Percentiles rank a stretch among this genome's conserved stretches.
Conservation (phyloP, 2,797 vertebrate genomes). For the Chaunax sp. region DNA sequence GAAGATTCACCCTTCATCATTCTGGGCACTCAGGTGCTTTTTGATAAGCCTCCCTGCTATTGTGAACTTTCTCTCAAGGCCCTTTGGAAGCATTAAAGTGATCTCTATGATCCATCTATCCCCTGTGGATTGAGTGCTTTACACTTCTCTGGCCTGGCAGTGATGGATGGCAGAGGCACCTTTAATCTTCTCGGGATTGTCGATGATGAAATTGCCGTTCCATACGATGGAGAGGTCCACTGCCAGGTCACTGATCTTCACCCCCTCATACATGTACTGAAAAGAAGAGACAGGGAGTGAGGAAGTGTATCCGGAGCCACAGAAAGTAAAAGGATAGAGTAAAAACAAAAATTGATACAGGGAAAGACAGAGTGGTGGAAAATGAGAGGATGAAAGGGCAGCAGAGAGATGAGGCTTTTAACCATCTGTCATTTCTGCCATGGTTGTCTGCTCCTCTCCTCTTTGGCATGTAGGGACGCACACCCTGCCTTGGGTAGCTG, state of each 20-base stretch:
- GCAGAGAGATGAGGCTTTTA: conserved; percentile 74
- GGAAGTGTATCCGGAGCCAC: conserved; percentile 35
- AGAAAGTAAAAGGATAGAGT: conserved; percentile 38
- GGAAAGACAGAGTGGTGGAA: conserved; percentile 47
- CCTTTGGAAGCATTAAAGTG: conserved; percentile 61
- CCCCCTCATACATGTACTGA: conserved; percentile 95
- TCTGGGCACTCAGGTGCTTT: conserved; percentile 43
- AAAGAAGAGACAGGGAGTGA: conserved; percentile 56
- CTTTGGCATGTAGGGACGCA: conserved; percentile 63
- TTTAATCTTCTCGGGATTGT: conserved; percentile 96
- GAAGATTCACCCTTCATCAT: conserved; percentile 53
- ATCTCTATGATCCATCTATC: conserved; percentile 68
- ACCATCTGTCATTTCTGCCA: conserved; percentile 77
- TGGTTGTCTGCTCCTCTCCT: conserved; percentile 67
- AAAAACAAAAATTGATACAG: conserved; percentile 28
- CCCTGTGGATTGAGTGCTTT: conserved; percentile 71
- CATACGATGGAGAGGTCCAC: conserved; percentile 96
- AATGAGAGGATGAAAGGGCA: conserved; percentile 70
- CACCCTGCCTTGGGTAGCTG: conserved; percentile 53
- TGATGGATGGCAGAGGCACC: conserved; percentile 83
- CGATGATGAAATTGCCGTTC: conserved; percentile 98
- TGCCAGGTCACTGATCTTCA: conserved; percentile 93
- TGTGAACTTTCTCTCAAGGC: conserved; percentile 72
- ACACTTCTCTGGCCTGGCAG: conserved; percentile 65
- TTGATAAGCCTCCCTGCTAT: conserved; percentile 60